These are phyloP conservation scores for Euglossa dilemma DNA, from an alignment of 1,140 invertebrate species.

Conservation along the genomic window DNA sequence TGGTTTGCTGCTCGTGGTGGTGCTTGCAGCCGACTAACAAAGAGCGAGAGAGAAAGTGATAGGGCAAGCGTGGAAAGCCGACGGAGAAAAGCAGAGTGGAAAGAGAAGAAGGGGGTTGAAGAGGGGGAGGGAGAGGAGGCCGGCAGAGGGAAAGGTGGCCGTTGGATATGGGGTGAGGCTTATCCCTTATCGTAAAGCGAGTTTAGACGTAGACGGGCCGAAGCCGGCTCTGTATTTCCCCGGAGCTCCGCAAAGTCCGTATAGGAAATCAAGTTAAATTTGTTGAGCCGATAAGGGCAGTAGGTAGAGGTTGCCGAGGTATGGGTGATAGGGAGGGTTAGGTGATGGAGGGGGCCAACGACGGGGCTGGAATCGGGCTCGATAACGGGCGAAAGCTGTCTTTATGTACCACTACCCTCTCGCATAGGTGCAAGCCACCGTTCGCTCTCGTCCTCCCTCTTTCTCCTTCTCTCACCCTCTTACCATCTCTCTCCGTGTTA, in stretches of 20 bases:
- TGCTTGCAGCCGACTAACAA: slow-evolving; percentile 38
- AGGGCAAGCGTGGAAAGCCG: neutral
- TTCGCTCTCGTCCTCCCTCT: neutral
- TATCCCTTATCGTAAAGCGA: slow-evolving; percentile 77
- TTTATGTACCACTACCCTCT: slow-evolving; percentile 56
- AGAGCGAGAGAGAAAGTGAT: neutral
- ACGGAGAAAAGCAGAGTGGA: neutral
- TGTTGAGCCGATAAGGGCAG: slow-evolving; percentile 76
- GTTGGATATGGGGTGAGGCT: slow-evolving; percentile 54
- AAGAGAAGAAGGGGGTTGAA: too few relatives aligned
- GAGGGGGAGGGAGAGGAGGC: neutral
- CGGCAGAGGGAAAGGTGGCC: slow-evolving; percentile 3
- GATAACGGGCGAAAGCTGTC: slow-evolving; percentile 68
- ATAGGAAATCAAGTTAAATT: slow-evolving; percentile 79
- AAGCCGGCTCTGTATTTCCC: slow-evolving; percentile 73
- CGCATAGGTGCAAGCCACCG: slow-evolving; percentile 7
- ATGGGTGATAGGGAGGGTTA: slow-evolving; percentile 6
- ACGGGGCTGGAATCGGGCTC: slow-evolving; percentile 51
- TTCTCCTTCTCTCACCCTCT: neutral
- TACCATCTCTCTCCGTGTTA: slow-evolving; percentile 13
- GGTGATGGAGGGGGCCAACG: slow-evolving; percentile 43
- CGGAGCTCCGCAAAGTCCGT: slow-evolving; percentile 73
- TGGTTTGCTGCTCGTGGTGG: slow-evolving; percentile 31
- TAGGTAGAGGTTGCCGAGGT: slow-evolving; percentile 27
- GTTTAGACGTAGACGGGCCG: slow-evolving; percentile 71